Evolutionary conservation across 2,888 invertebrate genomes (phyloP), one percentile per base, ranked within the genome.

Genomic region (Stenurella melanura): DNA sequence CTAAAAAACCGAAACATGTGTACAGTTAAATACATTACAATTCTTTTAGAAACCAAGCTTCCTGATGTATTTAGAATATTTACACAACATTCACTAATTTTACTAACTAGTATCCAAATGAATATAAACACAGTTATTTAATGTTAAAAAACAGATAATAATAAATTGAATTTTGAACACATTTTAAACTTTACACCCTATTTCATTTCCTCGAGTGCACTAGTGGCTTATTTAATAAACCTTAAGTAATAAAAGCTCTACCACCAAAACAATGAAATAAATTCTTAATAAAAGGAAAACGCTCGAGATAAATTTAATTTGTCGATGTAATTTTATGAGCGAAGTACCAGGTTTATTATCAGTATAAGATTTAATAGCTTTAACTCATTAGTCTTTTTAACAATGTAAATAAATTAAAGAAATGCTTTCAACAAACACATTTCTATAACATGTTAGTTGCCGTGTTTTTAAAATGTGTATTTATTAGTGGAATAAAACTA

Each of bases 191-290:
- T 42, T 12, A 42, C 11, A 26, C 21, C 12, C 1, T 42, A 42
- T 42, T 42, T 42, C 42, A 3, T 42, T 34, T 34, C 30, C 0
- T 15, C 4, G 42, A 42, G 12, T 42, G 1, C 12, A 7, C 42
- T 42, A 15, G 42, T 12, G 12, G 7, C 3, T 42, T 7, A 42
- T 42, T 42, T 15, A 5, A 42, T 42, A 42, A 42, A 42, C 12
- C 12, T 42, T 42, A 42, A 72, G 64, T 71, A 74, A 75, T 76
- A 76, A 80, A 76, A 77, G 63, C 73, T 26, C 58, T 74, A 74
- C 66, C 74, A 75, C 73, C 73, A 75, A 76, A 74, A 76, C n/a
- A 71, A 54, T 67, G 54, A 73, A 73, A 78, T 78, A 74, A 78
- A 80, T 74, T 73, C 61, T 26, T 72, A 50, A 77, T 80, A 73